phyloP scores from a whole-genome alignment of 2,113 vertebrate genomes.

The Zapus hudsonius region DNA sequence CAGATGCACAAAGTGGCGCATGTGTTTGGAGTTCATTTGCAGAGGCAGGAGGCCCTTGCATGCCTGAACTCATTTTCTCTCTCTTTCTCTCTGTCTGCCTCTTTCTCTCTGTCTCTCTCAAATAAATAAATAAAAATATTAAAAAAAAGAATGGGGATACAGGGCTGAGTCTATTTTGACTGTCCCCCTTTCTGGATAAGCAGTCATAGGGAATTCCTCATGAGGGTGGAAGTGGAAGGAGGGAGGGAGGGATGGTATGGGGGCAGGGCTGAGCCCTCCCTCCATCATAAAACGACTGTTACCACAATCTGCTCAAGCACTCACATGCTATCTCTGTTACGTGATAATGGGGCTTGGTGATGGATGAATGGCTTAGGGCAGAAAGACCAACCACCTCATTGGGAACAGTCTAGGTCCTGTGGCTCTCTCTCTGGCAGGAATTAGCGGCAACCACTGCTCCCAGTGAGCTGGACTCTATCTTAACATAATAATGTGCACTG shows the following conservation, averaged over 20 bases:
- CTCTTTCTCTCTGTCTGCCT: too few relatives aligned
- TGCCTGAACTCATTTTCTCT: too few relatives aligned
- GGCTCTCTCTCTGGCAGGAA: not conserved
- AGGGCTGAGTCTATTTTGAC: not conserved
- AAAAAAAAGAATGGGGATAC: too few relatives aligned
- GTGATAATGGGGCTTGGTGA: not conserved
- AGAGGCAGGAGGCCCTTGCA: too few relatives aligned
- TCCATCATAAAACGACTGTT: not conserved
- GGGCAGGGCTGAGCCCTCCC: too few relatives aligned
- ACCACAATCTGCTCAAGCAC: not conserved
- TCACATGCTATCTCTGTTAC: not conserved
- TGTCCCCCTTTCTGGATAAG: not conserved
- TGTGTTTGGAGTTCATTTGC: too few relatives aligned
- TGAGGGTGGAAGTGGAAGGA: not conserved
- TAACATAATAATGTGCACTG: not conserved
- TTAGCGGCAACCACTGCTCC: not conserved
- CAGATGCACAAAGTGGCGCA: too few relatives aligned
- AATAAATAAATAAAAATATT: too few relatives aligned
- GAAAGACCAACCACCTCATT: not conserved
- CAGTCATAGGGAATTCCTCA: not conserved
- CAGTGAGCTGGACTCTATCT: not conserved
- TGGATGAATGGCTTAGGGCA: not conserved
- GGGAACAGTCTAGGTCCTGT: not conserved
- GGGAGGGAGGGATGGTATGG: not conserved
- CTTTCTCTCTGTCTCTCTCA: too few relatives aligned